Evolutionary conservation across 2,797 vertebrate genomes (phyloP).

Genomic region (Carapus acus): DNA sequence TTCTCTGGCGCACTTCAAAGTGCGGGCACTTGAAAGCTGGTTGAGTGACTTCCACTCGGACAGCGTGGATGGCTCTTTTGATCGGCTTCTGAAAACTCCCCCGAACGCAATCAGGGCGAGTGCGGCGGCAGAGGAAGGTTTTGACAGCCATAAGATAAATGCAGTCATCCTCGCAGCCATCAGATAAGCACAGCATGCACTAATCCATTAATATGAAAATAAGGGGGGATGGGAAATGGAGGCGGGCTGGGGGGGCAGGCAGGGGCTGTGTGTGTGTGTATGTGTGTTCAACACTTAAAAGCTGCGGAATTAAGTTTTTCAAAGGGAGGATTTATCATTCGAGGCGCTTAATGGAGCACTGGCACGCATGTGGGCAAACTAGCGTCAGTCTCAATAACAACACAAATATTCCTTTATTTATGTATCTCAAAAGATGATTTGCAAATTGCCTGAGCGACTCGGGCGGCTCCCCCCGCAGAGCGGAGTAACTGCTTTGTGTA

Average conservation of each 20-base stretch:
- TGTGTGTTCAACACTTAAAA: slow-evolving; percentile 56
- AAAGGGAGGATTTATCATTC: slow-evolving; percentile 40
- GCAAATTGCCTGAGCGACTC: slow-evolving; percentile 18
- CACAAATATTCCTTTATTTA: slow-evolving; percentile 26
- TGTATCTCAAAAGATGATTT: slow-evolving; percentile 24
- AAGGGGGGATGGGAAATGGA: slow-evolving; percentile 48
- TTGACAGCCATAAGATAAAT: slow-evolving; percentile 73
- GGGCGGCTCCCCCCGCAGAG: neutral
- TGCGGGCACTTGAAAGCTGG: slow-evolving; percentile 68
- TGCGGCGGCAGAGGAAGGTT: slow-evolving; percentile 58
- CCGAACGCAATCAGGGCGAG: slow-evolving; percentile 62
- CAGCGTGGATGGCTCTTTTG: slow-evolving; percentile 68
- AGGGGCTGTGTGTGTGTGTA: too few species aligned
- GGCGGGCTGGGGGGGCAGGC: slow-evolving; percentile 39
- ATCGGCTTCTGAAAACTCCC: slow-evolving; percentile 68
- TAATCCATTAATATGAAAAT: slow-evolving; percentile 73
- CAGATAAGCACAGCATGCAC: slow-evolving; percentile 69
- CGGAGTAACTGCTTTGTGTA: slow-evolving; percentile 8
- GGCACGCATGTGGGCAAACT: slow-evolving; percentile 16
- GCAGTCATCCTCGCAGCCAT: slow-evolving; percentile 67
- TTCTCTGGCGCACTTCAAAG: slow-evolving; percentile 65
- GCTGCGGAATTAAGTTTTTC: slow-evolving; percentile 43
- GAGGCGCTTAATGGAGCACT: slow-evolving; percentile 40
- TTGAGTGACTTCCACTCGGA: slow-evolving; percentile 67
- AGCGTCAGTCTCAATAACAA: slow-evolving; percentile 26